A percentile compares a stretch with the other conserved stretches of the same genome.
phyloP scores from a whole-genome alignment of 2,113 vertebrate species.

The Megalops atlanticus region DNA sequence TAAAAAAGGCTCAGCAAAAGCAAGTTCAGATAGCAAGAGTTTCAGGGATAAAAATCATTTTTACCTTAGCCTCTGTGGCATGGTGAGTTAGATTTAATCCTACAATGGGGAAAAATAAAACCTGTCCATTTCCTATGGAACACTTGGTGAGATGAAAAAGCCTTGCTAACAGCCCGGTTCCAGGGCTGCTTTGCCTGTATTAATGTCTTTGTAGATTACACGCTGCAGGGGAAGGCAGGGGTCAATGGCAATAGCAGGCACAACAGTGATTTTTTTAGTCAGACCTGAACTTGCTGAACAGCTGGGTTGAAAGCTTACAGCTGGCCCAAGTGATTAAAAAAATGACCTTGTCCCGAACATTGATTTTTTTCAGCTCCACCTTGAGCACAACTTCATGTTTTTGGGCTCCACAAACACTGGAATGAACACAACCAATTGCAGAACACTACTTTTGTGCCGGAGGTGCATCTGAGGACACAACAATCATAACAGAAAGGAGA shows the following conservation, averaged over 20 bases:
- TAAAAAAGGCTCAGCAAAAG: too few relatives aligned
- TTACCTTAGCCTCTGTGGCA: conserved; percentile 40
- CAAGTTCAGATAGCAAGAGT: conserved; percentile 37
- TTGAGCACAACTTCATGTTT: conserved; percentile 25
- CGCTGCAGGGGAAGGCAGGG: conserved; percentile 49
- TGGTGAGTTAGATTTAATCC: conserved; percentile 48
- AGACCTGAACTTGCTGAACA: conserved; percentile 49
- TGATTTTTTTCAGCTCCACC: conserved; percentile 46
- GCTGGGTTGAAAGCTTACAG: conserved; percentile 52
- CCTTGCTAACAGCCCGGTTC: conserved; percentile 44
- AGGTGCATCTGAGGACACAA: too few relatives aligned
- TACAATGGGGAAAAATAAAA: conserved; percentile 40
- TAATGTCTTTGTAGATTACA: conserved; percentile 64
- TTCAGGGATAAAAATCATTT: conserved; percentile 42
- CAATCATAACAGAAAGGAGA: too few relatives aligned
- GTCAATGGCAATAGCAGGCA: conserved; percentile 57
- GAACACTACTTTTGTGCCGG: too few relatives aligned
- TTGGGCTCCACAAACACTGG: background rate
- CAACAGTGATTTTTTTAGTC: conserved; percentile 51
- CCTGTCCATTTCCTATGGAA: conserved; percentile 52
- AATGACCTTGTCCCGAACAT: conserved; percentile 42
- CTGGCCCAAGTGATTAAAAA: conserved; percentile 55
- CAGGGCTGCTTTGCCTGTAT: conserved; percentile 47
- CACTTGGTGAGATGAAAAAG: conserved; percentile 60
- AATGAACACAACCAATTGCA: too few relatives aligned